A percentile compares a stretch with the other conserved stretches of the same genome.
phyloP scores from a whole-genome alignment of 2,888 invertebrate species.

The Amaurobius ferox region DNA sequence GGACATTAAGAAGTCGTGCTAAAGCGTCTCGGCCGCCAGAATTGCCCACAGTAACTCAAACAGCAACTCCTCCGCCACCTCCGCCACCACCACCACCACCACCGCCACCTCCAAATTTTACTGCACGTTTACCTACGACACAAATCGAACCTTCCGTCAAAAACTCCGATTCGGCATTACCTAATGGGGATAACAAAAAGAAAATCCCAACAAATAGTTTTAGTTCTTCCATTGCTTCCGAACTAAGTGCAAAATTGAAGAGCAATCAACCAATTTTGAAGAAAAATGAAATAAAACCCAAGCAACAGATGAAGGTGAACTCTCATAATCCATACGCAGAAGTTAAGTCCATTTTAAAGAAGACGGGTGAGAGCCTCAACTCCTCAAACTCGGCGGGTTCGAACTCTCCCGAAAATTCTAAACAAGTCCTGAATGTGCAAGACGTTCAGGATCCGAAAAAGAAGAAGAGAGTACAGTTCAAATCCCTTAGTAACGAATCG shows the following conservation, averaged over 20 bases:
- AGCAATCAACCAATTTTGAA: conserved; percentile 59
- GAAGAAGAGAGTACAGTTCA: conserved; percentile 66
- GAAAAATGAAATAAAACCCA: conserved; percentile 50
- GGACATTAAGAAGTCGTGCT: conserved; percentile 18
- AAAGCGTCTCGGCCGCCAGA: conserved; percentile 45
- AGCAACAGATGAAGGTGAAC: conserved; percentile 36
- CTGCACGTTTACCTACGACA: not conserved
- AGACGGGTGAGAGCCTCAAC: conserved; percentile 40
- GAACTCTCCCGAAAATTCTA: conserved; percentile 16
- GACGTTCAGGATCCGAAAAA: conserved; percentile 34
- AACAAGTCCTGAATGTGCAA: not conserved
- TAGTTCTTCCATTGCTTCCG: conserved; percentile 49
- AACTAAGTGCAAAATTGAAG: conserved; percentile 48
- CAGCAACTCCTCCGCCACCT: conserved; percentile 33
- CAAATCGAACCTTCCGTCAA: not conserved
- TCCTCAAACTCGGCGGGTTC: not conserved
- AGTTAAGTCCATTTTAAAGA: conserved; percentile 73
- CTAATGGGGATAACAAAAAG: not conserved
- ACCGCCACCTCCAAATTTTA: conserved; percentile 48
- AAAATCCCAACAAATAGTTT: conserved; percentile 17
- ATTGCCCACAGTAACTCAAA: conserved; percentile 4
- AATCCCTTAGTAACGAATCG: conserved; percentile 65
- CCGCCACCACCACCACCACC: conserved; percentile 61
- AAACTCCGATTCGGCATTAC: not conserved
- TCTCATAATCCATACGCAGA: conserved; percentile 55